These are phyloP conservation scores for Eumacrocentrus americanus DNA, from an alignment of 2,888 invertebrate species.

Conservation along the genomic window DNA sequence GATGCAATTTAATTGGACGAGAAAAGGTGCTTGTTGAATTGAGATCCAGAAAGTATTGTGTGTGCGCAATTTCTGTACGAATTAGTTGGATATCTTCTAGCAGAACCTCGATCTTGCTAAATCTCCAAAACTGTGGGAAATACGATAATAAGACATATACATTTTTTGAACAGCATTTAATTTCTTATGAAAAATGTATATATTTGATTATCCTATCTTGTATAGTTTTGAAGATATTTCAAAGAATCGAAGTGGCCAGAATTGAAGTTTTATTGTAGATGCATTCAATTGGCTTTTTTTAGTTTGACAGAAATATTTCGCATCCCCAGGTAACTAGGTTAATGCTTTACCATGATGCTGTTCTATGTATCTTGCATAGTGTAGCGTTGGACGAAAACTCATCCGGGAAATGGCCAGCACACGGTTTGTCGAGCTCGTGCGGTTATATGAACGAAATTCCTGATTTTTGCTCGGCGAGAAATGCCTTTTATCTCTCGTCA, in stretches of 20 bases:
- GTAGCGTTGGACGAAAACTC: neutral
- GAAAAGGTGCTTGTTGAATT: too few relatives aligned
- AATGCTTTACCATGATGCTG: neutral
- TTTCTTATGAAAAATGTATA: neutral
- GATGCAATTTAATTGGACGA: too few relatives aligned
- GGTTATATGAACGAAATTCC: conserved; percentile 5
- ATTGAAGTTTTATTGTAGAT: neutral
- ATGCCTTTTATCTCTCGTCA: conserved; percentile 1
- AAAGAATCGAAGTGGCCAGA: too few relatives aligned
- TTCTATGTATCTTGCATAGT: neutral
- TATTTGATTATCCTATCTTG: too few relatives aligned
- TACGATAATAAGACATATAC: too few relatives aligned
- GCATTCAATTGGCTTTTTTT: neutral
- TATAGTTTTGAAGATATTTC: too few relatives aligned
- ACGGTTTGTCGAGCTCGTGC: neutral
- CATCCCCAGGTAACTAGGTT: conserved; percentile 7
- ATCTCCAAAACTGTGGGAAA: too few relatives aligned
- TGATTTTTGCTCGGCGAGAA: conserved; percentile 12
- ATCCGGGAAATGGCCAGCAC: conserved; percentile 13
- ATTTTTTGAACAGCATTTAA: neutral
- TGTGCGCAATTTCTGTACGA: too few relatives aligned
- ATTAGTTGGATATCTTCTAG: too few relatives aligned
- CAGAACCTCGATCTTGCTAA: too few relatives aligned
- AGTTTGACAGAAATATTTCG: conserved; percentile 1
- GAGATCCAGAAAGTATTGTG: too few relatives aligned